Conservation (phyloP, 2,113 vertebrate species). For the Etheostoma spectabile region DNA sequence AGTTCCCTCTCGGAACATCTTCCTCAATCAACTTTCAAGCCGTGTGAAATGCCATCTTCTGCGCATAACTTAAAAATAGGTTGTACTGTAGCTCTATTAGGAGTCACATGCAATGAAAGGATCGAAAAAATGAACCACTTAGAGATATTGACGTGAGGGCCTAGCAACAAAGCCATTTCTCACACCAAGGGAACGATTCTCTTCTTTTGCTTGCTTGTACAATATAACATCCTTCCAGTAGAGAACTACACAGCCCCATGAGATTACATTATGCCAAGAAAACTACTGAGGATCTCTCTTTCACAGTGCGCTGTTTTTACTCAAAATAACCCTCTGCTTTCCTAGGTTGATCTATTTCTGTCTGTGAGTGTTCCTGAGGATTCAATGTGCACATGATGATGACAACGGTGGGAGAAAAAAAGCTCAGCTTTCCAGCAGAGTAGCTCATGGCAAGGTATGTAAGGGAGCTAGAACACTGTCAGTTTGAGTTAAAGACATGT, state of each 20-base stretch:
- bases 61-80: constrained; percentile 7
- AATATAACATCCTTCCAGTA: not conserved
- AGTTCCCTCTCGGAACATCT: not conserved
- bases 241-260: not conserved
- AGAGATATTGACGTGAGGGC: constrained; percentile 6
- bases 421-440: constrained; percentile 51
- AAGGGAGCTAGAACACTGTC: constrained; percentile 65
- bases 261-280: constrained; percentile 8
- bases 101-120: not conserved
- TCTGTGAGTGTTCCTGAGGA: constrained; percentile 11
- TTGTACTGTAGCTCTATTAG: not conserved
- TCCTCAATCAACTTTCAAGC: not conserved
- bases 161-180: constrained; percentile 17
- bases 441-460: constrained; percentile 73
- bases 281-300: constrained; percentile 17
- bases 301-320: constrained; percentile 32
- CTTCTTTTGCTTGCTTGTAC: constrained; percentile 5
- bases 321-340: constrained; percentile 48
- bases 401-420: constrained; percentile 13
- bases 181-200: not conserved
- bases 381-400: constrained; percentile 32
- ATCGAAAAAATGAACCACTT: constrained; percentile 2
- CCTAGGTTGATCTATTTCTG: constrained; percentile 35
- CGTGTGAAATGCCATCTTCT: not conserved
- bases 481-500: constrained; percentile 65